Evolutionary conservation across 2,113 vertebrate genomes (phyloP), one percentile per base, ranked within the genome.

Genomic region (Thamnophis sirtalis): DNA sequence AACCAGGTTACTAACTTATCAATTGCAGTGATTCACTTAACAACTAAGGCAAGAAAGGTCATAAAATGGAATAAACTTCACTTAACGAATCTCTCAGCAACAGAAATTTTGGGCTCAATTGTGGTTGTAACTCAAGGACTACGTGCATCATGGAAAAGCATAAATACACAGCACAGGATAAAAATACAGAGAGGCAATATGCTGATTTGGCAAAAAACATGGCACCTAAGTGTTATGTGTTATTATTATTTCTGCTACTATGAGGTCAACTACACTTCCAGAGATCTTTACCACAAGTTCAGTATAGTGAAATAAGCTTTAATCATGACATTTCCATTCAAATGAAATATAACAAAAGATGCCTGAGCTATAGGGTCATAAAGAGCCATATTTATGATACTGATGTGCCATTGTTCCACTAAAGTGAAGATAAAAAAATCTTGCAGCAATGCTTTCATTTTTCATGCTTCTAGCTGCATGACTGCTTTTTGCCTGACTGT

Each of bases 261-360:
- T 38, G 33, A 3, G 10, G 13, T 84, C 51, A 55, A 24, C 3
- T 55, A 54, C 11, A 84, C 26, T 51, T 73, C 53, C 33, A 38
- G n/a, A 84, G 28, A 55, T 43, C 24, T 22, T 4, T 90, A 9
- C 24, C 21, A 73, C 91, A 90, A 48, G 26, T 92, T 63, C 93
- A 93, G 48, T 89, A 93, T 80, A 56, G 38, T 84, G 73, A 58
- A 55, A 51, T 93, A 89, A 94, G 63, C 43, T 90, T 73, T 73
- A n/a, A 90, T 7, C 28, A 56, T 50, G n/a, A 50, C 7, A 84
- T 55, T 90, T 33, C 54, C 84, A 48, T 22, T 90, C 10, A 50
- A n/a, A 84, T 21, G 17, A 21, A 84, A 24, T 84, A 54, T 17
- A 84, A 86, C 10, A 58, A 38, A 11, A 2, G 10, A 80, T 5